phyloP scores from a whole-genome alignment of 2,888 invertebrate species.

The Latheticus oryzae region DNA sequence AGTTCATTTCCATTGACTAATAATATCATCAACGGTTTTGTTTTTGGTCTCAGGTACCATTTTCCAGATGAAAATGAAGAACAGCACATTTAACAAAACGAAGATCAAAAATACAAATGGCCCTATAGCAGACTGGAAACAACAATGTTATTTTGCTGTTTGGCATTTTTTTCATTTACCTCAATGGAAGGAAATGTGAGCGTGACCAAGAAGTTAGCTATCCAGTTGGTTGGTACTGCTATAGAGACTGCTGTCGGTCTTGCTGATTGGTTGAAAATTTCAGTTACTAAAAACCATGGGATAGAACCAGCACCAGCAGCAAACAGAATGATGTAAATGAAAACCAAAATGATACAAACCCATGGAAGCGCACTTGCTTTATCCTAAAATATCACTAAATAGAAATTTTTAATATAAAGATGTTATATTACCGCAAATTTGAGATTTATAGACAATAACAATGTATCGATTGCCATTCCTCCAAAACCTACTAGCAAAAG shows the following conservation, averaged over 20 bases:
- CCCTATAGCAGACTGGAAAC: constrained; percentile 69
- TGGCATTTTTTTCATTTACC: neutral
- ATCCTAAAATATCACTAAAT: no score
- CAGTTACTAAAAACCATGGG: constrained; percentile 93
- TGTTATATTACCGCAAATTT: constrained; percentile 51
- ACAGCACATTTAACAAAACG: constrained; percentile 76
- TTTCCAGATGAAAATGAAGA: constrained; percentile 82
- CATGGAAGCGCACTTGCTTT: constrained; percentile 72
- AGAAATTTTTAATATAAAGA: constrained; percentile 43
- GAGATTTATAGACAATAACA: constrained; percentile 76
- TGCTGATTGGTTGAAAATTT: constrained; percentile 85
- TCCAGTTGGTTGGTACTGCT: constrained; percentile 89
- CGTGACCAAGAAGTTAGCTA: constrained; percentile 85
- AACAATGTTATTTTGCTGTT: neutral
- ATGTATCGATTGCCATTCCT: constrained; percentile 81
- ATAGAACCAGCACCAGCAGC: constrained; percentile 93
- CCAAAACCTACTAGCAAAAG: constrained; percentile 82
- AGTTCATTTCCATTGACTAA: constrained; percentile 7
- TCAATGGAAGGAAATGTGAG: constrained; percentile 75
- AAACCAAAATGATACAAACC: constrained; percentile 79
- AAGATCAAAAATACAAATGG: constrained; percentile 85
- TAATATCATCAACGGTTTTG: constrained; percentile 84
- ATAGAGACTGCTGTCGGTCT: constrained; percentile 87
- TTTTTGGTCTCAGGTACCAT: constrained; percentile 93
- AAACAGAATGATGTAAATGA: constrained; percentile 88